Percentiles rank a stretch among this genome's conserved stretches.
Evolutionary conservation across 2,113 vertebrate genomes (phyloP).

Genomic region (Trochalopteron elliotii): DNA sequence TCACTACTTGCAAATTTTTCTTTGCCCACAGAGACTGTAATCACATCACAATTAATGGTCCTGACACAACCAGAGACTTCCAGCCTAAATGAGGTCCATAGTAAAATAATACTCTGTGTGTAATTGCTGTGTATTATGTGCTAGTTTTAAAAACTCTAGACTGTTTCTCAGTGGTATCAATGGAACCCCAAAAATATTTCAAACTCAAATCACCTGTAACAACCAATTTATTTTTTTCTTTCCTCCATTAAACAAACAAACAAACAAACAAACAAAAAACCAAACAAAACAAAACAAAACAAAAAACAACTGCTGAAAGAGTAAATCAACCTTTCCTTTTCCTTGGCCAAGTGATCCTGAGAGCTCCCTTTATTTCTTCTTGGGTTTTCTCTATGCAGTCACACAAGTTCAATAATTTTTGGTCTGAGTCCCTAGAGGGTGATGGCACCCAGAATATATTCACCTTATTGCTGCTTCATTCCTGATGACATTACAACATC

Average conservation of each 20-base stretch:
- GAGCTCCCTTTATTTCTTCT: background rate
- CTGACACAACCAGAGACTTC: background rate
- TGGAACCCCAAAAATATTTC: background rate
- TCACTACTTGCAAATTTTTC: background rate
- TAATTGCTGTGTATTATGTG: background rate
- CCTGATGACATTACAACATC: background rate
- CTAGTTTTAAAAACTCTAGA: background rate
- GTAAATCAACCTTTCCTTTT: background rate
- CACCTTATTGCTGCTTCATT: background rate
- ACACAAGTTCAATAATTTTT: background rate
- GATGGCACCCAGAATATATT: background rate
- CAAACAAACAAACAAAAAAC: no score
- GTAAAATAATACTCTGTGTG: background rate
- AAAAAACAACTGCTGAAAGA: background rate
- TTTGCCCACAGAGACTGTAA: background rate
- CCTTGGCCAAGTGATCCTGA: background rate
- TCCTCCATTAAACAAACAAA: background rate
- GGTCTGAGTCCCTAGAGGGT: background rate
- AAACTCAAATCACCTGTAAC: background rate
- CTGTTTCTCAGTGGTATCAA: background rate
- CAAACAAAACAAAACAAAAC: no score
- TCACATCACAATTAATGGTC: background rate
- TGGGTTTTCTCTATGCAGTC: background rate
- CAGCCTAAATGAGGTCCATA: background rate
- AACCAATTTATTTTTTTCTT: background rate